These are phyloP conservation scores for Tridacna gigas DNA, from an alignment of 2,888 invertebrate genomes.

Conservation along the genomic window DNA sequence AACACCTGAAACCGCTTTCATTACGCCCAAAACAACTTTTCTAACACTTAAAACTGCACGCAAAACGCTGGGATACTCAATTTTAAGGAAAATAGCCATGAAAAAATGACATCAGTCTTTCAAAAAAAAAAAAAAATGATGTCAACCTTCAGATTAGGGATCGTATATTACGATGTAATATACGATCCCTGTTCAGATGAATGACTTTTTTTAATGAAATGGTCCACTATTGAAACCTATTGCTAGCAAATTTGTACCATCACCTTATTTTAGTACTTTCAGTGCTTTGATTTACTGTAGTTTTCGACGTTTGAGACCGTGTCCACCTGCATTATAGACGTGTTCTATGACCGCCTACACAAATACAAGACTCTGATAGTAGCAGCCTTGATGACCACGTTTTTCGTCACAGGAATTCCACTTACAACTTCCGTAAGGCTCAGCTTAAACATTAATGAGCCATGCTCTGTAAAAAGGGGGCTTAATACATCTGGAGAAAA, in stretches of 20 bases:
- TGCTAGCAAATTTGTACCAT: not conserved
- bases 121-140: too few species aligned
- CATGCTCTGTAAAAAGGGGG: too few species aligned
- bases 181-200: not conserved
- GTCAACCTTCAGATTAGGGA: too few species aligned
- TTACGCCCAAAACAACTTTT: too few species aligned
- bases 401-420: not conserved
- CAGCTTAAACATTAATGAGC: too few species aligned
- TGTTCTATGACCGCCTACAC: not conserved
- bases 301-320: conserved; percentile 19
- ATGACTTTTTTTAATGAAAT: not conserved
- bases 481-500: too few species aligned
- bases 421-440: conserved; percentile 10
- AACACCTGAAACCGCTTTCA: too few species aligned
- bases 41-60: too few species aligned
- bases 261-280: not conserved
- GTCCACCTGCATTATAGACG: not conserved
- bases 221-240: not conserved
- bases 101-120: too few species aligned
- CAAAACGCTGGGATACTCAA: too few species aligned
- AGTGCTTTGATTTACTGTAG: not conserved
- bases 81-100: too few species aligned
- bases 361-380: conserved; percentile 14
- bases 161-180: too few species aligned
- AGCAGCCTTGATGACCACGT: not conserved